Evolutionary conservation across 2,113 vertebrate species (phyloP).

Genomic region (Tetrax tetrax): DNA sequence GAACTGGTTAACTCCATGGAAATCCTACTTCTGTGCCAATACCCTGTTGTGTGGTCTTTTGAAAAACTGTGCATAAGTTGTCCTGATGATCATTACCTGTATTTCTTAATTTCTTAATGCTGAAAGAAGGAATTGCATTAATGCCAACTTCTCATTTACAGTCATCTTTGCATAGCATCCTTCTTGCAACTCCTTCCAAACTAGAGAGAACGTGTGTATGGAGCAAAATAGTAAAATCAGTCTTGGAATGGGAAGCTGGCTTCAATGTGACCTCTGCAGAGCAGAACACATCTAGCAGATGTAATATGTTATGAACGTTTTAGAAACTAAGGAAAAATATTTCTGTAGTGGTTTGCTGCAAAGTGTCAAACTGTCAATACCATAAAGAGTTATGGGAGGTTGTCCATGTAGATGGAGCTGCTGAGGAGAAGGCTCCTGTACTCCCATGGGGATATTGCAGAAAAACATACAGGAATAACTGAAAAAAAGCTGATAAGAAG

Average conservation of each 20-base stretch:
- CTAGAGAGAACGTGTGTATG: not conserved
- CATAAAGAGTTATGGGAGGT: not conserved
- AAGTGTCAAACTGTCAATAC: conserved; percentile 1
- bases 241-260: conserved; percentile 6
- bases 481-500: not conserved
- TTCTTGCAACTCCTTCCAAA: not conserved
- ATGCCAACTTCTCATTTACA: not conserved
- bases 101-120: conserved; percentile 14
- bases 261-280: not conserved
- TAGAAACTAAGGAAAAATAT: not conserved
- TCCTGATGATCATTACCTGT: not conserved
- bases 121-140: not conserved
- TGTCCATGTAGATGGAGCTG: not conserved
- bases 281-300: conserved; percentile 13
- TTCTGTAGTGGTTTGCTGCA: not conserved
- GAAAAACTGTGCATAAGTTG: not conserved
- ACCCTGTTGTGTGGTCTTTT: not conserved
- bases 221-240: not conserved
- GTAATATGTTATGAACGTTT: not conserved
- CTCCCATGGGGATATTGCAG: not conserved
- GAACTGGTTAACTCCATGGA: conserved; percentile 7
- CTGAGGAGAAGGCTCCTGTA: not conserved
- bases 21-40: conserved; percentile 10
- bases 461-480: not conserved
- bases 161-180: not conserved